phyloP scores from a whole-genome alignment of 2,888 invertebrate species.

The Arctia plantaginis region DNA sequence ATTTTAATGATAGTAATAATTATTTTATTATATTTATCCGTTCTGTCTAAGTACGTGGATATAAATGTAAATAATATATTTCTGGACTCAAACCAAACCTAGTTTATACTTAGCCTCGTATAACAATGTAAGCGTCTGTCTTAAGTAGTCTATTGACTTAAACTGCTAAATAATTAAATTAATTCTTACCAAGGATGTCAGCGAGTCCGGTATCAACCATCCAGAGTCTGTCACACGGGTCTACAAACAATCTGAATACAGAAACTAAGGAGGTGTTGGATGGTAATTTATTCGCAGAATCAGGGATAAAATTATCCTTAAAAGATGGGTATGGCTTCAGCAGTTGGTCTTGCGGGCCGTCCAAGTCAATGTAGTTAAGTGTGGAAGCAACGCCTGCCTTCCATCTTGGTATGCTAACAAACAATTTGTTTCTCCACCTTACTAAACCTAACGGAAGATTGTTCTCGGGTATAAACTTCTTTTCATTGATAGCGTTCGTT shows the following conservation, averaged over 20 bases:
- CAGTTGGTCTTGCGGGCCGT: slow-evolving; percentile 89
- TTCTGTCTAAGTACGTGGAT: neutral
- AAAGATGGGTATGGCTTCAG: slow-evolving; percentile 92
- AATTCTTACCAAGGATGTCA: slow-evolving; percentile 89
- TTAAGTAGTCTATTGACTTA: neutral
- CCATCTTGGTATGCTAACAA: slow-evolving; percentile 90
- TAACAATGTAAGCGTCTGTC: neutral
- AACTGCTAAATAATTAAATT: neutral
- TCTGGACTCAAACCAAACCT: neutral
- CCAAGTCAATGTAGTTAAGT: slow-evolving; percentile 88
- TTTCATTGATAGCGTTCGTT: slow-evolving; percentile 87
- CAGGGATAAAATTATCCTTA: slow-evolving; percentile 91
- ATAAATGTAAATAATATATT: neutral
- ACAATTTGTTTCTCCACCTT: slow-evolving; percentile 90
- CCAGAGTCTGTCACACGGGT: slow-evolving; percentile 93
- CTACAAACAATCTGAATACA: slow-evolving; percentile 90
- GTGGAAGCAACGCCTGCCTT: slow-evolving; percentile 90
- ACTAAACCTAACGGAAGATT: slow-evolving; percentile 91
- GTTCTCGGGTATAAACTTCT: slow-evolving; percentile 87
- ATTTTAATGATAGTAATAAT: no score
- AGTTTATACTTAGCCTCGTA: neutral
- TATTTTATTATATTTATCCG: no score
- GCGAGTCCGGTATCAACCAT: slow-evolving; percentile 92
- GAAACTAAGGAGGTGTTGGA: slow-evolving; percentile 89
- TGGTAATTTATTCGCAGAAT: slow-evolving; percentile 74